Base-by-base conservation (phyloP, 2,113 vertebrate species). In the Lepus americanus region DNA sequence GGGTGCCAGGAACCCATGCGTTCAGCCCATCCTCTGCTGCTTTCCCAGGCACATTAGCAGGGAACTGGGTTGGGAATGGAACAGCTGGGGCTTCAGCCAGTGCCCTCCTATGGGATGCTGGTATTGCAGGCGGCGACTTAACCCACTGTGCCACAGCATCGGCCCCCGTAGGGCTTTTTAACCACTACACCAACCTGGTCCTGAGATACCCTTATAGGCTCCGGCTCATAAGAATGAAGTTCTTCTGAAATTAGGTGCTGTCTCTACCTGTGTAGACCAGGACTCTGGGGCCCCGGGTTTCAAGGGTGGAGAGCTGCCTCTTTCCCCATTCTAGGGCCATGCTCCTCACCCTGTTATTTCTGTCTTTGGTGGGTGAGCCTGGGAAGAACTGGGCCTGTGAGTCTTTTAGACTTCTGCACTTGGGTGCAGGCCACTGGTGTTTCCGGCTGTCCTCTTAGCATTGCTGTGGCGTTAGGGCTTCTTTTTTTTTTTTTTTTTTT, bases 211-310 rank as follows among this genome's bases (percentile, higher is more conserved):
- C n/a, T 95, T 64, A 31, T 5, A 85, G 77, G 44, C 44, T 70
- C 63, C 53, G 78, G 78, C 74, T 87, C 87, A 19, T 86, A 85
- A 33, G 36, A 76, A 12, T 83, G 4, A 64, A 79, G 83, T 84
- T 95, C 73, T 77, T 92, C 76, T 83, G 14, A 90, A 81, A 80
- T 19, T 63, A 66, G 36, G 19, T 88, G 2, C 27, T 80, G 2
- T 85, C 73, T 80, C 36, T 93, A 51, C 66, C 29, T 90, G 29
- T 88, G 66, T 80, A 76, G 67, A 55, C 53, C 78, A 90, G 64
- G 66, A 74, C 77, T 92, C n/a, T 84, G 73, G 22, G 22, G 49
- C 69, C 27, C 93, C 59, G 22, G 90, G 90, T 67, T 94, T 93
- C 69, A 94, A 94, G 61, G 25, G 39, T 78, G 49, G 84, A 81